Evolutionary conservation across 2,113 vertebrate species (phyloP), one percentile per base, ranked within the genome.

Genomic region (Dendrocopos noguchii): DNA sequence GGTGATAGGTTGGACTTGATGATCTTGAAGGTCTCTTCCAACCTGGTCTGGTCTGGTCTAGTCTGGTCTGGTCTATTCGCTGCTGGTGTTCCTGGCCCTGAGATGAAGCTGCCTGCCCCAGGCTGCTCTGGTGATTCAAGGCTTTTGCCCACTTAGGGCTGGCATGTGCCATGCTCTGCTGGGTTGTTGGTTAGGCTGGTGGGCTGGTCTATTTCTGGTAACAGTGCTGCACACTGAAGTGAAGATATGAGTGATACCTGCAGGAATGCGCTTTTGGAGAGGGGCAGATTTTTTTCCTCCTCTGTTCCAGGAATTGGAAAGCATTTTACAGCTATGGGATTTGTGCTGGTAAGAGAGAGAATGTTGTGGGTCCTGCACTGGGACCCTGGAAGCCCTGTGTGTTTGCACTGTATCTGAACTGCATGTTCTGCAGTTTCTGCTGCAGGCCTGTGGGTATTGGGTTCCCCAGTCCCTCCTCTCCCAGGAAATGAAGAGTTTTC

Each of bases 361-460:
- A 17, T 74, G 56, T 39, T 42, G 10, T 33, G 22, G 27, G 20
- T 63, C 15, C 29, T 70, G 31, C 7, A 0, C 44, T 65, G 17
- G 8, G 33, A 17, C 10, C 1, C 52, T 53, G 64, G 5, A 6
- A 34, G 29, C 22, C 22, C 24, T 79, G 25, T 53, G 20, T 55
- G 31, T 16, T 33, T 73, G n/a, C n/a, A 6, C 28, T 70, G 8
- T 28, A 2, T 56, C 25, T 72, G 42, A 60, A 11, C 33, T 60
- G 27, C 31, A 29, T 5, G 2, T 68, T 56, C 50, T 82, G 47
- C 27, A 61, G 36, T 61, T 80, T 83, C 50, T 86, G 50, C 50
- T 73, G 18, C 1, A 0, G 64, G 28, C 15, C 36, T 55, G 7
- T 53, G 65, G 34, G 28, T 25, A 4, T 0, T 34, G 44, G 10